Conservation (phyloP, 1,140 invertebrate species). For the Daktulosphaira vitifoliae region DNA sequence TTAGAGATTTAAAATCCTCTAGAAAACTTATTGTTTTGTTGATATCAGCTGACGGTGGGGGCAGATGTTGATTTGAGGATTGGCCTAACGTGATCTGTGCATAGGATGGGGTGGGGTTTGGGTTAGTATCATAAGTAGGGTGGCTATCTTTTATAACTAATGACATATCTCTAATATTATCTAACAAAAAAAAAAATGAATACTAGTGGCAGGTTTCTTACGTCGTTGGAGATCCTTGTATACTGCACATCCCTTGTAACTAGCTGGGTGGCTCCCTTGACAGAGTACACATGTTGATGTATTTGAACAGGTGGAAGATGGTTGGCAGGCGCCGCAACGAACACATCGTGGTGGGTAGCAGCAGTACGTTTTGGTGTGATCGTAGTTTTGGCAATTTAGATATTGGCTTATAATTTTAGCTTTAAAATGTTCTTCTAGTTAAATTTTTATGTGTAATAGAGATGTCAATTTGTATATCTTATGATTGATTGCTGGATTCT, state of each 20-base stretch:
- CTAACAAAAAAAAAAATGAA: conserved; percentile 7
- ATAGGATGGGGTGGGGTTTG: too few species aligned
- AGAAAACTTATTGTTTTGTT: neutral
- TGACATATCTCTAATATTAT: conserved; percentile 1
- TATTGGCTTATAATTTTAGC: too few species aligned
- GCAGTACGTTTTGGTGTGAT: conserved; percentile 36
- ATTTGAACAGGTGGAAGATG: neutral
- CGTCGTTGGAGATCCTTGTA: too few species aligned
- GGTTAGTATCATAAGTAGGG: too few species aligned
- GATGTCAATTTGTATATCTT: conserved; percentile 4
- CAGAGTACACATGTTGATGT: conserved; percentile 8
- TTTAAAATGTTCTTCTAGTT: conserved; percentile 40
- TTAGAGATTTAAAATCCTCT: too few species aligned
- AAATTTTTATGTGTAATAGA: conserved; percentile 39
- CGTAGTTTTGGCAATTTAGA: too few species aligned
- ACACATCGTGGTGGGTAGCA: neutral
- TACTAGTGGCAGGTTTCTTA: too few species aligned
- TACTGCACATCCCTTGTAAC: too few species aligned
- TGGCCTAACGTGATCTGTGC: too few species aligned
- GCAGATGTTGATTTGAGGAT: too few species aligned
- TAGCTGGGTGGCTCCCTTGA: conserved; percentile 5
- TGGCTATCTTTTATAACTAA: too few species aligned
- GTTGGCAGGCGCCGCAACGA: too few species aligned
- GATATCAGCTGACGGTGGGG: neutral
- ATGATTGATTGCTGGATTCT: neutral